phyloP scores from a whole-genome alignment of 2,113 vertebrate species.

The Mastomys coucha region DNA sequence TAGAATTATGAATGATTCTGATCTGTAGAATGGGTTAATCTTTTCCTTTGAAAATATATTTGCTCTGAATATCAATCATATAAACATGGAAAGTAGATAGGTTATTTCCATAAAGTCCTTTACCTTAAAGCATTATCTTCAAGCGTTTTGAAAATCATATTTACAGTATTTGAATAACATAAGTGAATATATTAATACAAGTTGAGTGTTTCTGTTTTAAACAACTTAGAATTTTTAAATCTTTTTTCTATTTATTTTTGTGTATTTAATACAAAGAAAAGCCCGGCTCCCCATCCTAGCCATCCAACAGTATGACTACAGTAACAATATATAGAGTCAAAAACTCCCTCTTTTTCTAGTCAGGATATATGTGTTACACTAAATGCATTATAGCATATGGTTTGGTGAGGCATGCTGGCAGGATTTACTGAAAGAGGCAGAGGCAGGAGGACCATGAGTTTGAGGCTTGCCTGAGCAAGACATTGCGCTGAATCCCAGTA shows the following conservation, averaged over 20 bases:
- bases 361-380: neutral
- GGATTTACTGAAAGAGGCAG: neutral
- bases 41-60: conserved; percentile 45
- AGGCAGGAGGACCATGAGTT: neutral
- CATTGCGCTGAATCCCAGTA: neutral
- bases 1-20: conserved; percentile 28
- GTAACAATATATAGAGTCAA: rapidly evolving
- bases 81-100: conserved; percentile 10
- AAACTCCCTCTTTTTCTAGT: neutral
- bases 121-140: conserved; percentile 12
- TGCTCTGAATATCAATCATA: conserved; percentile 42
- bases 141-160: conserved; percentile 35
- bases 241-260: neutral
- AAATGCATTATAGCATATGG: neutral
- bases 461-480: neutral
- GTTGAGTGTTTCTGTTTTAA: neutral
- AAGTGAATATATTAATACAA: neutral
- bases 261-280: neutral
- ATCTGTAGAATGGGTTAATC: neutral
- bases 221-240: neutral
- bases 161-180: conserved; percentile 15
- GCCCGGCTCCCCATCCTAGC: neutral
- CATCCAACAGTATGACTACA: neutral
- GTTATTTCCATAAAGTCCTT: neutral
- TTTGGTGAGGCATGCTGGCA: neutral